Base-by-base conservation (phyloP, 2,797 vertebrate genomes). In the Scyliorhinus canicula region DNA sequence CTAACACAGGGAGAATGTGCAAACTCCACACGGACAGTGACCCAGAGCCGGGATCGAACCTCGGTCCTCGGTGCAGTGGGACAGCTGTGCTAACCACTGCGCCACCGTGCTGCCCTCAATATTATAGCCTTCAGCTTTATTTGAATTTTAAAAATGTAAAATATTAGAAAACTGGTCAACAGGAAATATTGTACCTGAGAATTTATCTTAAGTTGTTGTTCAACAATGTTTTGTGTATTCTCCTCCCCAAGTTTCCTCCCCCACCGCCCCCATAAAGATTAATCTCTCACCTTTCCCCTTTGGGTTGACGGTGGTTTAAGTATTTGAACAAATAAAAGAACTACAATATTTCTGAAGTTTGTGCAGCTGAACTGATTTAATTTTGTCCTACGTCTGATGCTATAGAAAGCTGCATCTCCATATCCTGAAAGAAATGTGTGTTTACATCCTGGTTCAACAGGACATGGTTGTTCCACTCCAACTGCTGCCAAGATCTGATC, bases 401-500 rank as follows among this genome's bases (percentile, higher is more conserved):
- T 50, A 4, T 24, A 24, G 24, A 35, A 52, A 35, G 6, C 67
- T 35, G 67, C 5, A 16, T 74, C 47, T 19, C 50, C 4, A 19
- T 31, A 28, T 50, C 44, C 93, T 94, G 93, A 74, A 93, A 11
- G n/a, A 52, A n/a, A 28, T 52, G 47, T 28, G 40, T 19, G 11
- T 94, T 94, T 71, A 74, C 69, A 94, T 94, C 93, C 93, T 94
- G 93, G 93, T 52, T 94, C 67, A 94, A 74, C 67, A 94, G 93
- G 93, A 74, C 16, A 4, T 94, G 91, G 21, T 47, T 69, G 65
- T 47, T 71, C 91, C 91, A 93, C 63, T 28, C 24, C 3, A 40
- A 71, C 47, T 26, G 63, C 28, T 74, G 93, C 31, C 91, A 74
- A 21, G 67, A 52, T 69, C 93, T 55, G 47, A 35, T 52, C 31